Percentiles rank a stretch among this genome's conserved stretches.
phyloP scores from a whole-genome alignment of 2,113 vertebrate species.

The Aspiorhynchus laticeps region DNA sequence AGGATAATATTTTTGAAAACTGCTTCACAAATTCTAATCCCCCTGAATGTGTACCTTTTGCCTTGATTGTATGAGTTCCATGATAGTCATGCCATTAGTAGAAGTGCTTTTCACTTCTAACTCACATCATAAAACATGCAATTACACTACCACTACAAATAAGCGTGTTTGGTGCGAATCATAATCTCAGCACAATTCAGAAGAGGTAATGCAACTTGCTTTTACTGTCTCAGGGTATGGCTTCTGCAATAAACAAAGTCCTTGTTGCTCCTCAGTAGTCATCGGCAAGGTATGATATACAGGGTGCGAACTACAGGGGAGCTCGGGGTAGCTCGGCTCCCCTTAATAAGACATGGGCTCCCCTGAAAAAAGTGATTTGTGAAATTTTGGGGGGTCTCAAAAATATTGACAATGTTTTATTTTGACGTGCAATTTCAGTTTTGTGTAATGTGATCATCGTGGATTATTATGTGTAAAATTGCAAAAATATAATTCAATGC shows the following conservation, averaged over 20 bases:
- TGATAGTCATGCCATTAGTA: neutral
- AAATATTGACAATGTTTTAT: too few species aligned
- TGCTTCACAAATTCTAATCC: neutral
- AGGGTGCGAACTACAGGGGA: too few species aligned
- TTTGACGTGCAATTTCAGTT: too few species aligned
- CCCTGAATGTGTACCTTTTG: neutral
- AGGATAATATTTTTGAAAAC: neutral
- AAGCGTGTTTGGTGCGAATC: neutral
- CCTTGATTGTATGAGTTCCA: neutral
- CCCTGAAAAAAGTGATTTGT: too few species aligned
- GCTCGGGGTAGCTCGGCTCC: too few species aligned
- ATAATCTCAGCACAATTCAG: neutral
- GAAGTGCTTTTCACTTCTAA: neutral
- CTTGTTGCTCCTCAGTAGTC: neutral
- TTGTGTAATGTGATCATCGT: too few species aligned
- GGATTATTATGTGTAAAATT: too few species aligned
- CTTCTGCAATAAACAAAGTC: neutral
- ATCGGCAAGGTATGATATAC: neutral
- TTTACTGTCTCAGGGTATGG: neutral
- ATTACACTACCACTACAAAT: neutral
- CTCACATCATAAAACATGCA: neutral
- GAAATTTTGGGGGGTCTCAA: too few species aligned
- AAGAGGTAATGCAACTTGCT: slow-evolving; percentile 3
- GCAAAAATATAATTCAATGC: too few species aligned
- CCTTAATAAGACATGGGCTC: too few species aligned